Evolutionary conservation across 2,888 invertebrate genomes (phyloP).

Genomic region (Meta bourneti): DNA sequence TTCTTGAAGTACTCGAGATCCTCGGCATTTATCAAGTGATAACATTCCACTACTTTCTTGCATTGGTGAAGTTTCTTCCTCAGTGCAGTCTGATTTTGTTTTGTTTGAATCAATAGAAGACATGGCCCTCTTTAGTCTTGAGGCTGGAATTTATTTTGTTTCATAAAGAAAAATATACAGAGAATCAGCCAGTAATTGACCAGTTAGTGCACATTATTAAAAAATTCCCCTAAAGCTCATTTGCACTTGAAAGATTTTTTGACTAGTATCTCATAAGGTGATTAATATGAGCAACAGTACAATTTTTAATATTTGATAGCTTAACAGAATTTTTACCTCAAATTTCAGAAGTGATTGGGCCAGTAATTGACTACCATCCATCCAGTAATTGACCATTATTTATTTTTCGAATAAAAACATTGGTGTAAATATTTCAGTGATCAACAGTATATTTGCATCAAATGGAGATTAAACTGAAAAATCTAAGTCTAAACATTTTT

Average conservation of each 20-base stretch:
- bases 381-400: too few species aligned
- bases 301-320: too few species aligned
- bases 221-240: not conserved
- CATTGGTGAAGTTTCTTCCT: not conserved
- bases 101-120: constrained; percentile 42
- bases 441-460: too few species aligned
- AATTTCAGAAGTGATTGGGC: too few species aligned
- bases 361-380: too few species aligned
- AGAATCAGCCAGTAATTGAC: not conserved
- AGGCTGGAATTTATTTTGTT: constrained; percentile 32
- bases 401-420: too few species aligned
- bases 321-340: too few species aligned
- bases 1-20: constrained; percentile 86
- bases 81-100: not conserved
- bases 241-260: not conserved
- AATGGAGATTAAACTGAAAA: not conserved
- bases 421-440: too few species aligned
- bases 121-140: constrained; percentile 61
- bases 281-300: not conserved
- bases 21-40: constrained; percentile 83
- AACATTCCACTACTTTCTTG: constrained; percentile 79
- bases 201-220: not conserved
- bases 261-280: not conserved
- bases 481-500: not conserved
- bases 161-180: not conserved